Conservation (phyloP, 2,113 vertebrate species). For the Hippopotamus amphibius region DNA sequence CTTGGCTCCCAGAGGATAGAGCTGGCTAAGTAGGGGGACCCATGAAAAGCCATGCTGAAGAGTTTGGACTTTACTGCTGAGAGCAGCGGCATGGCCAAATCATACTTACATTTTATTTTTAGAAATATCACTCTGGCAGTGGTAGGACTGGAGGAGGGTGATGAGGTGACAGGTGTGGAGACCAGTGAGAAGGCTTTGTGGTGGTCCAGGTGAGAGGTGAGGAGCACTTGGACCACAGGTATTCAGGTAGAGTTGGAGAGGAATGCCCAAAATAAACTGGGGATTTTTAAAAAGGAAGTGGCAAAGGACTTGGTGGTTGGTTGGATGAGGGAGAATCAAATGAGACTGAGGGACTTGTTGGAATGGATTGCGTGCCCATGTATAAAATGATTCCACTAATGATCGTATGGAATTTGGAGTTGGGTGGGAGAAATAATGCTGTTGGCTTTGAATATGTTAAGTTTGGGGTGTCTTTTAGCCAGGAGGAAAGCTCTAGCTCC, state of each 20-base stretch:
- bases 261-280: not conserved
- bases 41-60: not conserved
- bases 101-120: conserved; percentile 22
- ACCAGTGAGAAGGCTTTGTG: not conserved
- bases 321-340: not conserved
- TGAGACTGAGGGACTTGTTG: not conserved
- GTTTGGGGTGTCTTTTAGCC: conserved; percentile 21
- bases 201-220: not conserved
- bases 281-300: not conserved
- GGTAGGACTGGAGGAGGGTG: not conserved
- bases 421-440: not conserved
- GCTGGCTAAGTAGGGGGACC: not conserved
- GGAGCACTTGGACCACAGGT: not conserved
- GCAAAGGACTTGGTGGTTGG: not conserved
- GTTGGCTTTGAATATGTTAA: conserved; percentile 3
- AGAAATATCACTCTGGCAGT: not conserved
- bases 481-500: not conserved
- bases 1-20: not conserved
- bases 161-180: not conserved
- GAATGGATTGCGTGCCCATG: not conserved
- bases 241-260: not conserved
- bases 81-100: not conserved
- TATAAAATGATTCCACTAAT: conserved; percentile 29
- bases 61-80: not conserved
- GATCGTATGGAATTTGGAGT: conserved; percentile 23